Evolutionary conservation across 2,113 vertebrate species (phyloP).

Genomic region (Anolis carolinensis): DNA sequence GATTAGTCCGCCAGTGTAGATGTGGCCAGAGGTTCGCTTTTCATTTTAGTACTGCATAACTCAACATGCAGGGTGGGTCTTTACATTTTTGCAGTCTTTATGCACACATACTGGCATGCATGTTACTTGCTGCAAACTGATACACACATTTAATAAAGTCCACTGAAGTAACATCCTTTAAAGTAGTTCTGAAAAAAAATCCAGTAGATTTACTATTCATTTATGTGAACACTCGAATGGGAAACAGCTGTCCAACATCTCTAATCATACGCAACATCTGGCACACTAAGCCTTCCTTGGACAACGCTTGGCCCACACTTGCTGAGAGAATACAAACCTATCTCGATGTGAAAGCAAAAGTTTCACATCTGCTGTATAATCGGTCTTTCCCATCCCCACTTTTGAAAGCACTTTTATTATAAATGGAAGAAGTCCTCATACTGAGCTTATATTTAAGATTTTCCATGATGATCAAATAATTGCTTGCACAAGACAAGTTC

Average conservation of each 20-base stretch:
- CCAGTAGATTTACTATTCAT: slow-evolving; percentile 54
- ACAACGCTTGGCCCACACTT: slow-evolving; percentile 64
- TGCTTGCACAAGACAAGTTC: slow-evolving; percentile 57
- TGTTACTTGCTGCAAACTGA: not conserved
- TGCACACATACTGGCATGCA: not conserved
- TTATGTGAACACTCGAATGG: slow-evolving; percentile 59
- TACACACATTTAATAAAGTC: slow-evolving; percentile 28
- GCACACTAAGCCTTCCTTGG: slow-evolving; percentile 60
- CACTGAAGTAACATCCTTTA: slow-evolving; percentile 19
- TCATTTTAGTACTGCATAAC: not conserved
- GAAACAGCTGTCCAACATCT: slow-evolving; percentile 68
- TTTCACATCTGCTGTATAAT: slow-evolving; percentile 66
- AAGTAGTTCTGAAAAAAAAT: slow-evolving; percentile 11
- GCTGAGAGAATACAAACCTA: slow-evolving; percentile 66
- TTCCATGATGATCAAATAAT: slow-evolving; percentile 57
- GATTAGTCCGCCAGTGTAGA: too few relatives aligned
- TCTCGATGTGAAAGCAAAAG: slow-evolving; percentile 65
- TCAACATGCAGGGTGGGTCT: too few relatives aligned
- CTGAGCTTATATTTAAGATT: slow-evolving; percentile 51
- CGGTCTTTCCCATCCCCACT: not conserved
- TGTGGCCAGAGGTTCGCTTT: too few relatives aligned
- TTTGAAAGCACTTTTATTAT: slow-evolving; percentile 55
- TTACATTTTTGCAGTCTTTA: not conserved
- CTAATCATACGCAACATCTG: slow-evolving; percentile 65
- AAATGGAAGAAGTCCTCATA: slow-evolving; percentile 55